Conservation (phyloP, 2,888 invertebrate genomes). For the Acleris emargana region DNA sequence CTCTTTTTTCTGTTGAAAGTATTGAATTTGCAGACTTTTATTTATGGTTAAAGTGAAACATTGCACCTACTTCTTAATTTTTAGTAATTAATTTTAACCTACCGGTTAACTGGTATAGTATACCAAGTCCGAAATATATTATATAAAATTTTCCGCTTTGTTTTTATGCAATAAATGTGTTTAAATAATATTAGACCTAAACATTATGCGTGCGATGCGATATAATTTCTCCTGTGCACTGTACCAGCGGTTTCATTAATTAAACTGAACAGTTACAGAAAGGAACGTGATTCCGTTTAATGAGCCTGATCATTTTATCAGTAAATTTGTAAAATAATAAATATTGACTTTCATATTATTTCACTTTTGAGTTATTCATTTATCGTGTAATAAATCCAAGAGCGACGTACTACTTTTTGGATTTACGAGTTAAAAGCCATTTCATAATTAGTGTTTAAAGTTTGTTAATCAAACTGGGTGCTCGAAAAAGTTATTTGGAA, state of each 20-base stretch:
- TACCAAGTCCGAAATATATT: no score
- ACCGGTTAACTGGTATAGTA: no score
- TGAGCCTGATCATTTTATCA: constrained; percentile 32
- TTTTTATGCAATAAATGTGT: no score
- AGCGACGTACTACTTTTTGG: not conserved
- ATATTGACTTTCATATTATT: constrained; percentile 12
- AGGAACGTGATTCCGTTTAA: constrained; percentile 35
- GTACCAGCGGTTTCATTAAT: constrained; percentile 39
- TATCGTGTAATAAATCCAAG: not conserved
- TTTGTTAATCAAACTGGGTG: no score
- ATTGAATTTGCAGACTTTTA: no score
- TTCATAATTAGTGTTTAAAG: not conserved
- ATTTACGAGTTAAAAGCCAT: not conserved
- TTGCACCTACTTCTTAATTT: no score
- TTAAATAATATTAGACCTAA: no score
- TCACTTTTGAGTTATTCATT: constrained; percentile 16
- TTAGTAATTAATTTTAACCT: no score
- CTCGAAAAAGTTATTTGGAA: no score
- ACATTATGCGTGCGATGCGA: not conserved
- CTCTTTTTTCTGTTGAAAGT: no score
- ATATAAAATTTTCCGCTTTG: no score
- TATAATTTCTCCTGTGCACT: constrained; percentile 12
- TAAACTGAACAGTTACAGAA: constrained; percentile 38
- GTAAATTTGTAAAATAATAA: constrained; percentile 32
- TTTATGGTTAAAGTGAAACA: no score